Percentiles rank a stretch among this genome's conserved stretches.
phyloP scores from a whole-genome alignment of 2,888 invertebrate species.

The Euplexia lucipara region DNA sequence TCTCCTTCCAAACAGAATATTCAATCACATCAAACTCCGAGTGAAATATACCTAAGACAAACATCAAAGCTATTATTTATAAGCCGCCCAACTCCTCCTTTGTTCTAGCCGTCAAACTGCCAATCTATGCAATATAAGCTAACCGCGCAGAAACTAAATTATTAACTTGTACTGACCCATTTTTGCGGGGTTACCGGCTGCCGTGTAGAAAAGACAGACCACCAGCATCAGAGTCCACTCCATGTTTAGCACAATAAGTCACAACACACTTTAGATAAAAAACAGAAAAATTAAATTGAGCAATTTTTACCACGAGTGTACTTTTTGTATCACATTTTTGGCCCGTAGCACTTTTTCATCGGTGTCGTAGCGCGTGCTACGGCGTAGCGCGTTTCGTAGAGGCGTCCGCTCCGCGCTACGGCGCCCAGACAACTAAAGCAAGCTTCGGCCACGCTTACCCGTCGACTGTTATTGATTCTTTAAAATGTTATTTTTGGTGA shows the following conservation, averaged over 20 bases:
- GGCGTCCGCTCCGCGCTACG: conserved; percentile 79
- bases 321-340: conserved; percentile 77
- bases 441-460: conserved; percentile 75
- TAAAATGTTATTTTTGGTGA: conserved; percentile 90
- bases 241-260: conserved; percentile 75
- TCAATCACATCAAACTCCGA: conserved; percentile 46
- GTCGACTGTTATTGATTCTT: conserved; percentile 88
- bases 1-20: conserved; percentile 42
- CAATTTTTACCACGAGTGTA: conserved; percentile 68
- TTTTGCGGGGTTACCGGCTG: conserved; percentile 85
- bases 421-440: conserved; percentile 85
- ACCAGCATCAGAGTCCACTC: conserved; percentile 78
- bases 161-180: conserved; percentile 86
- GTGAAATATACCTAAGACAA: conserved; percentile 60
- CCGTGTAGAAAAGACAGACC: conserved; percentile 72
- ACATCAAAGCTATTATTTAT: conserved; percentile 58
- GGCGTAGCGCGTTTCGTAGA: conserved; percentile 69
- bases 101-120: conserved; percentile 78
- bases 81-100: conserved; percentile 70
- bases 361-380: conserved; percentile 69
- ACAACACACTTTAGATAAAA: conserved; percentile 65
- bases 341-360: conserved; percentile 70
- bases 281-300: conserved; percentile 68
- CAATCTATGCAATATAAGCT: conserved; percentile 77
- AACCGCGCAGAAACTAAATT: conserved; percentile 78